Percentiles rank a stretch among this genome's conserved stretches.
Evolutionary conservation across 1,140 invertebrate genomes (phyloP).

Genomic region (Eurosta solidaginis): DNA sequence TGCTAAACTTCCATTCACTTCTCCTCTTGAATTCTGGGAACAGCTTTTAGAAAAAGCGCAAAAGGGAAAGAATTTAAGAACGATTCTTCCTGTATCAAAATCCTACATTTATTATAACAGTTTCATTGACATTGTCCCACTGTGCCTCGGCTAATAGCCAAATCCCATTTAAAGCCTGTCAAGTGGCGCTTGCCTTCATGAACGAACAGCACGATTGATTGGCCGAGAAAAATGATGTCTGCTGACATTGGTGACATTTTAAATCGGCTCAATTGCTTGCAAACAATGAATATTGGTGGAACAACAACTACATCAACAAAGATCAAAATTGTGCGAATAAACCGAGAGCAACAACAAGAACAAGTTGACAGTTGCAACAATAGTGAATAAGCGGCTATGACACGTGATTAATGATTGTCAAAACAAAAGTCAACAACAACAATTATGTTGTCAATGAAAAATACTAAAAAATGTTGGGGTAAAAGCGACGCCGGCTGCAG

Average conservation of each 20-base stretch:
- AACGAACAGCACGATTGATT: not conserved
- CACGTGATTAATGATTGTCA: slow-evolving; percentile 32
- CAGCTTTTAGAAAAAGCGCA: too few relatives aligned
- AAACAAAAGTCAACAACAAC: slow-evolving; percentile 31
- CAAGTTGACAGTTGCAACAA: not conserved
- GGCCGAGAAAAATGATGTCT: slow-evolving; percentile 23
- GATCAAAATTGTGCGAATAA: not conserved
- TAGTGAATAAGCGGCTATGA: not conserved
- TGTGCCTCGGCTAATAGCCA: not conserved
- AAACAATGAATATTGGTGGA: not conserved
- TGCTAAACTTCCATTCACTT: not conserved
- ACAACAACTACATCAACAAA: not conserved
- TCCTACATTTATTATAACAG: too few relatives aligned
- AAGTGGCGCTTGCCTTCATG: not conserved
- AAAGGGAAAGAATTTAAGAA: too few relatives aligned
- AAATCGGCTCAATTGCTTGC: slow-evolving; percentile 28
- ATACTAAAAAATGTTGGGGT: not conserved
- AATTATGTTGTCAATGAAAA: not conserved
- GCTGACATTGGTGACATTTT: slow-evolving; percentile 25
- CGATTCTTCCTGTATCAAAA: too few relatives aligned
- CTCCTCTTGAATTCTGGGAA: too few relatives aligned
- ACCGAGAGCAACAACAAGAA: not conserved
- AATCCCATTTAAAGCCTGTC: slow-evolving; percentile 26
- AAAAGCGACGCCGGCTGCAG: not conserved
- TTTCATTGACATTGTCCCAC: not conserved